These are phyloP conservation scores for Sciurus carolinensis DNA, from an alignment of 2,797 vertebrate genomes.

Conservation along the genomic window DNA sequence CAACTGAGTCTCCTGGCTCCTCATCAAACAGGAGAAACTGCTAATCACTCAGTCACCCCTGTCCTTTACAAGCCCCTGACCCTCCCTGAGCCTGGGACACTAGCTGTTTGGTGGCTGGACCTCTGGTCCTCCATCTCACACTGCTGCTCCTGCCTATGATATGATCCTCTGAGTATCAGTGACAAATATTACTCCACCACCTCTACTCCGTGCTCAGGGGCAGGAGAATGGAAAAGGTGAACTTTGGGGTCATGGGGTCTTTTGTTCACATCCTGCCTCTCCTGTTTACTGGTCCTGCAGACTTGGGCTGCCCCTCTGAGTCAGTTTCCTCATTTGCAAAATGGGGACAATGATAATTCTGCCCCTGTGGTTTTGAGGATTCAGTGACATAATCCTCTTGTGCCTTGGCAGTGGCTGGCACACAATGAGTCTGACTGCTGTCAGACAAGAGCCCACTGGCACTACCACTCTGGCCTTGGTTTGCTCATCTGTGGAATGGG, in stretches of 20 bases:
- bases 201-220: not conserved
- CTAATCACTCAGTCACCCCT: not conserved
- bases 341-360: not conserved
- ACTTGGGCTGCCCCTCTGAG: not conserved
- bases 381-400: too few relatives aligned
- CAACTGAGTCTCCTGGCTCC: not conserved
- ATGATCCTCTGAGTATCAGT: not conserved
- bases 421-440: fast-evolving
- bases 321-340: slow-evolving; percentile 3
- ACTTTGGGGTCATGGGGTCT: not conserved
- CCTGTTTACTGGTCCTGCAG: not conserved
- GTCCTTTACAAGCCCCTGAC: not conserved
- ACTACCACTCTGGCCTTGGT: too few relatives aligned
- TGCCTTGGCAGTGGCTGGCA: not conserved
- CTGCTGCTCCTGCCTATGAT: not conserved
- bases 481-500: not conserved
- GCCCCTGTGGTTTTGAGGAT: not conserved
- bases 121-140: fast-evolving
- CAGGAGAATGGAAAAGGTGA: not conserved
- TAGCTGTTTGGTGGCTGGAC: not conserved
- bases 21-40: not conserved
- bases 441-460: not conserved
- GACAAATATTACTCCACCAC: not conserved
- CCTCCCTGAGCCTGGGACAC: not conserved
- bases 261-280: not conserved